These are phyloP conservation scores for Eriocheir sinensis DNA, from an alignment of 1,140 invertebrate genomes.

Conservation along the genomic window DNA sequence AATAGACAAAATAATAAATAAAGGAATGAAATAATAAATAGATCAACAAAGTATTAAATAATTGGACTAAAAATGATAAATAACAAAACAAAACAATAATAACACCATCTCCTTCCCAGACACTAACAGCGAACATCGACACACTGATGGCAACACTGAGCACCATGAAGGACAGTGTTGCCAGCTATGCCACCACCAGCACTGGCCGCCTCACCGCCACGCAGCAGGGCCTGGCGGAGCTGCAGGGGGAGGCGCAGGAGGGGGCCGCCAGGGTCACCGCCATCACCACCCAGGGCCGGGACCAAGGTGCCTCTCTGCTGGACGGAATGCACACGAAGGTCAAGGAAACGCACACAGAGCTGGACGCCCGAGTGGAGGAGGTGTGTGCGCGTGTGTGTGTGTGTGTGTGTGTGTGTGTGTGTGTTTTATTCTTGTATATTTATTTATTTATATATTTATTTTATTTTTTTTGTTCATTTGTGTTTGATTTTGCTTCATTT, in stretches of 20 bases:
- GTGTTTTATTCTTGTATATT: no score
- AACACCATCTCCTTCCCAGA: not conserved
- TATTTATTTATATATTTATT: no score
- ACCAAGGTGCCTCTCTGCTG: not conserved
- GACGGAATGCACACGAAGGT: not conserved
- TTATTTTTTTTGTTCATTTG: no score
- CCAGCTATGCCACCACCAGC: not conserved
- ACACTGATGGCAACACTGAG: not conserved
- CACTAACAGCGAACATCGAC: not conserved
- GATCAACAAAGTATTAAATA: no score
- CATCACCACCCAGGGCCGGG: not conserved
- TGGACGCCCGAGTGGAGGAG: not conserved
- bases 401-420: not conserved
- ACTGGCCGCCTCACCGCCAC: not conserved
- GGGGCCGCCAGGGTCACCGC: not conserved
- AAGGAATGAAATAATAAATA: no score
- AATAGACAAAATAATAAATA: no score
- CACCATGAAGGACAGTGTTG: not conserved
- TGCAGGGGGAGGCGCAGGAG: not conserved
- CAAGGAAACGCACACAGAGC: not conserved
- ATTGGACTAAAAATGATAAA: no score
- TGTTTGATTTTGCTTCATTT: no score
- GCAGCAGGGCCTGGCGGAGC: not conserved
- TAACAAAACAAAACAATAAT: no score
- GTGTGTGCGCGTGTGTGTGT: not conserved